A percentile compares a stretch with the other conserved stretches of the same genome.
These are phyloP conservation scores for Plebejus argus DNA, from an alignment of 2,888 invertebrate species.

Conservation along the genomic window DNA sequence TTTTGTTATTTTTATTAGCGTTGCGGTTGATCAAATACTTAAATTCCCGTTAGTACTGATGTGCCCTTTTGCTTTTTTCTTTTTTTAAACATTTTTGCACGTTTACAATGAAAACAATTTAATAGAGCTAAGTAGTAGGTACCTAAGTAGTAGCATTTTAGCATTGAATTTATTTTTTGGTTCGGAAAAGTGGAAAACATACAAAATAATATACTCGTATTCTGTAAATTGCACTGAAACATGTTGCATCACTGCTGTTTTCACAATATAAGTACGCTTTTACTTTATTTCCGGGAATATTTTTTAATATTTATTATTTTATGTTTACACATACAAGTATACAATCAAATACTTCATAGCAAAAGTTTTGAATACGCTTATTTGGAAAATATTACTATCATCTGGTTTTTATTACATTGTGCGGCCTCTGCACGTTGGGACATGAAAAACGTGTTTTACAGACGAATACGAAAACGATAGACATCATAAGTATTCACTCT, in stretches of 20 bases:
- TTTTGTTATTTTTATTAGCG: background rate
- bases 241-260: background rate
- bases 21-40: background rate
- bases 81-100: background rate
- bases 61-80: background rate
- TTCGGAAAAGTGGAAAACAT: background rate
- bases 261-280: background rate
- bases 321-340: background rate
- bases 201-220: background rate
- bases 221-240: slow-evolving; percentile 1
- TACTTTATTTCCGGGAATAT: background rate
- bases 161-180: background rate
- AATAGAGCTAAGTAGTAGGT: background rate
- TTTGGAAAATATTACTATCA: no score
- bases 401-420: no score
- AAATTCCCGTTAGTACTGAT: background rate
- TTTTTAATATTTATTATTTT: background rate
- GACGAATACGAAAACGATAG: no score
- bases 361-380: no score
- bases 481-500: no score
- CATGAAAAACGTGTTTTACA: no score
- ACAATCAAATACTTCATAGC: background rate
- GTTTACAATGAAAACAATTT: background rate
- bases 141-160: background rate
- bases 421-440: no score